phyloP scores from a whole-genome alignment of 1,140 invertebrate genomes.

The Gonioctena quinquepunctata region DNA sequence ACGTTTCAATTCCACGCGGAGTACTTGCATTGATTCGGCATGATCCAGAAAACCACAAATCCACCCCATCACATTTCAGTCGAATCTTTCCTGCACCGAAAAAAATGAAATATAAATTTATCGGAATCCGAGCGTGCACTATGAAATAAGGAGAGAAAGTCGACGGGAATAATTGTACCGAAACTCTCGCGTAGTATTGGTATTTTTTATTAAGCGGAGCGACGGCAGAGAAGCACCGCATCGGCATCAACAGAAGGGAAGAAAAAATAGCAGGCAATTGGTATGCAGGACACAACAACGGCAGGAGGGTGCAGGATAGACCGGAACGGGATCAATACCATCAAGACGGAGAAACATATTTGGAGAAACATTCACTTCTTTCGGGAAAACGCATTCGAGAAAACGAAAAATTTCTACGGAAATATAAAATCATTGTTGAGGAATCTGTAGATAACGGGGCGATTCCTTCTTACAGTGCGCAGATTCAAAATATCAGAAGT shows the following conservation, averaged over 20 bases:
- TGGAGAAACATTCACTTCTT: slow-evolving; percentile 28
- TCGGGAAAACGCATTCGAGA: background rate
- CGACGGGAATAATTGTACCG: slow-evolving; percentile 37
- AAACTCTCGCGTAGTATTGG: slow-evolving; percentile 33
- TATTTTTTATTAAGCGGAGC: slow-evolving; percentile 44
- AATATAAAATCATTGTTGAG: too few relatives aligned
- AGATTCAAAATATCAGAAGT: too few relatives aligned
- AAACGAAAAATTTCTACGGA: background rate
- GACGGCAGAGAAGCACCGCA: background rate
- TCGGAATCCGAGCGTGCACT: background rate
- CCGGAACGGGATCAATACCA: slow-evolving; percentile 43
- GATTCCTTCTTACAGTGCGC: too few relatives aligned
- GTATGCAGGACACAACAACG: slow-evolving; percentile 49
- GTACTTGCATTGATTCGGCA: too few relatives aligned
- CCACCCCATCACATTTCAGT: background rate
- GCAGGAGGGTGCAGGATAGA: slow-evolving; percentile 36
- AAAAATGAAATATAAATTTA: slow-evolving; percentile 2
- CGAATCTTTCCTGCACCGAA: background rate
- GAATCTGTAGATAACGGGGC: too few relatives aligned
- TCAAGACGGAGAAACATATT: slow-evolving; percentile 36
- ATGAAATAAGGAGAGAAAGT: background rate
- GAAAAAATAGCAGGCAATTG: slow-evolving; percentile 52
- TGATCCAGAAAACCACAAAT: too few relatives aligned
- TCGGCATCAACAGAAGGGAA: slow-evolving; percentile 36
- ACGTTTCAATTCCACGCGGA: too few relatives aligned